Base-by-base conservation (phyloP, 2,888 invertebrate species). In the Odontocolon sp. region DNA sequence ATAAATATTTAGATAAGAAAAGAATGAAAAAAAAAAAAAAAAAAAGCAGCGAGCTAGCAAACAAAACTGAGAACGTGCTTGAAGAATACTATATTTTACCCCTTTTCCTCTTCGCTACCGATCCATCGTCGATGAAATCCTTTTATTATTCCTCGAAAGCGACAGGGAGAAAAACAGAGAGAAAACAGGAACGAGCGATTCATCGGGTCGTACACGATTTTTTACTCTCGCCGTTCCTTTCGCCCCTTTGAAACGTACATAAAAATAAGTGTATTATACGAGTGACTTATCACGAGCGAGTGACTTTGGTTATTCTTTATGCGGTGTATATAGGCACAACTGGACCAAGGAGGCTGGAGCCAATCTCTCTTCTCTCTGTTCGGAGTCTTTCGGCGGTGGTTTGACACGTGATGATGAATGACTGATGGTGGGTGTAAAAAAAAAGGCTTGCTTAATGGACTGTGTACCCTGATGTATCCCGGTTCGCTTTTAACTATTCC, bases 331-430 rank as follows among this genome's bases (percentile, higher is more conserved):
- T 45, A 8, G 8, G 1, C 21, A 8, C 50, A 11, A 16, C n/a
- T 40, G 3, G 11, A 3, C 11, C 2, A 26, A 5, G 23, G 47
- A 18, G 31, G 28, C 8, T 40, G 8, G 28, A 26, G 16, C 2
- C 36, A n/a, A n/a, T n/a, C n/a, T n/a, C n/a, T n/a, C n/a, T n/a
- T n/a, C n/a, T 33, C 16, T 2, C 2, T 4, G 18, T 23, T 23
- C 38, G 16, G 21, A 40, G 11, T 3, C 26, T 50, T 31, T 14
- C 16, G n/a, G n/a, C 38, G 3, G 5, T 5, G n/a, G 28, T 14
- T 63, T 28, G 54, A 42, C 50, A n/a, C 23, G 11, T 38, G 67
- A 42, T 67, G 72, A 66, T 73, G 16, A 42, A 67, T 56, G 50
- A 36, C 11, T 9, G 26, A 28, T 57, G 11, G 0, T 9, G 14